These are phyloP conservation scores for Siphamia tubifer DNA, from an alignment of 2,113 vertebrate genomes.

Conservation along the genomic window DNA sequence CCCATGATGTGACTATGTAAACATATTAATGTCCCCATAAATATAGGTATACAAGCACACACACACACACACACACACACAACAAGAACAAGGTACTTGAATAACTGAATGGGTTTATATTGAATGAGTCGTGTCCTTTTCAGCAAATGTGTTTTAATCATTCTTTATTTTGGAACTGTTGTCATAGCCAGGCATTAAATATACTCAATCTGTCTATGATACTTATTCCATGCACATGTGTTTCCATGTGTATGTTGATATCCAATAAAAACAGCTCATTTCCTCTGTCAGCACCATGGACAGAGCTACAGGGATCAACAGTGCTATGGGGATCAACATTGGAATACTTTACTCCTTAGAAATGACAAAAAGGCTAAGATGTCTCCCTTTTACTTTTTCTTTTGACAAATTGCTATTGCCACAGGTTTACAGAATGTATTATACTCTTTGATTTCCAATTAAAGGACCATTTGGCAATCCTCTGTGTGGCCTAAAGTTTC, in stretches of 20 bases:
- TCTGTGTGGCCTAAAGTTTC: constrained; percentile 40
- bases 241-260: background rate
- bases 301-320: constrained; percentile 48
- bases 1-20: no score
- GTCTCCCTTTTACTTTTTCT: background rate
- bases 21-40: no score
- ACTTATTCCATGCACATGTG: background rate
- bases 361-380: constrained; percentile 25
- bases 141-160: background rate
- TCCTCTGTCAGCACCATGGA: constrained; percentile 25
- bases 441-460: constrained; percentile 53
- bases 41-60: no score
- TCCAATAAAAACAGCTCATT: background rate
- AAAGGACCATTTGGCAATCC: constrained; percentile 43
- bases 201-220: no score
- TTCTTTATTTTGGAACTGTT: constrained; percentile 4
- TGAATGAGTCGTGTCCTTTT: background rate
- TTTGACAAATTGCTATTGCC: constrained; percentile 27
- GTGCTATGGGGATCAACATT: background rate
- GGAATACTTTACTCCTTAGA: no score
- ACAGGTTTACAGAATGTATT: constrained; percentile 48
- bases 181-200: constrained; percentile 8
- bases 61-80: no score
- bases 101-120: no score
- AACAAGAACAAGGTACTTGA: no score